Conservation (phyloP, 2,888 invertebrate species). For the Cenopis cana region DNA sequence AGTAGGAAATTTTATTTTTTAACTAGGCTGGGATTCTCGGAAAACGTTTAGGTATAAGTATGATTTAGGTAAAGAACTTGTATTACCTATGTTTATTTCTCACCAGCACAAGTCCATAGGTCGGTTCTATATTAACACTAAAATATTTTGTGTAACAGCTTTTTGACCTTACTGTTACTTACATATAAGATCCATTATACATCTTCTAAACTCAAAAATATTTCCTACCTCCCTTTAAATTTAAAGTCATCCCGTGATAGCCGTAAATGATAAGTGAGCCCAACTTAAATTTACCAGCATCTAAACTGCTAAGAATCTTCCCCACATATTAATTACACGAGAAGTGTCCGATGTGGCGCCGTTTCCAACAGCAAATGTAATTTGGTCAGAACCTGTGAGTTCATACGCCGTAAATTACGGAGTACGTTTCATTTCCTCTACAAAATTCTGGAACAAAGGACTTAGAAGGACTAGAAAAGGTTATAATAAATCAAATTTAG, state of each 20-base stretch:
- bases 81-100: neutral
- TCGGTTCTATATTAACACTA: neutral
- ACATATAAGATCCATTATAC: neutral
- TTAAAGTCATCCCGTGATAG: conserved; percentile 58
- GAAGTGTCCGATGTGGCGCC: conserved; percentile 21
- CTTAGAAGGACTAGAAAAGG: conserved; percentile 18
- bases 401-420: conserved; percentile 68
- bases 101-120: neutral
- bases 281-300: conserved; percentile 17
- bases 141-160: neutral
- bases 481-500: conserved; percentile 21
- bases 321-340: conserved; percentile 29
- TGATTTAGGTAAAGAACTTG: neutral
- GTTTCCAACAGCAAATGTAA: conserved; percentile 35
- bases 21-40: neutral
- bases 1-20: neutral
- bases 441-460: conserved; percentile 68
- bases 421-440: conserved; percentile 81
- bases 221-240: conserved; percentile 46
- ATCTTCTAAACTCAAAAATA: conserved; percentile 13
- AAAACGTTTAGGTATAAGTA: neutral
- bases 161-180: neutral
- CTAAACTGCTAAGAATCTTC: conserved; percentile 10
- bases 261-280: conserved; percentile 81
- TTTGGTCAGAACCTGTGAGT: conserved; percentile 31